Conservation (phyloP, 2,113 vertebrate genomes). For the Antechinus stuartii region DNA sequence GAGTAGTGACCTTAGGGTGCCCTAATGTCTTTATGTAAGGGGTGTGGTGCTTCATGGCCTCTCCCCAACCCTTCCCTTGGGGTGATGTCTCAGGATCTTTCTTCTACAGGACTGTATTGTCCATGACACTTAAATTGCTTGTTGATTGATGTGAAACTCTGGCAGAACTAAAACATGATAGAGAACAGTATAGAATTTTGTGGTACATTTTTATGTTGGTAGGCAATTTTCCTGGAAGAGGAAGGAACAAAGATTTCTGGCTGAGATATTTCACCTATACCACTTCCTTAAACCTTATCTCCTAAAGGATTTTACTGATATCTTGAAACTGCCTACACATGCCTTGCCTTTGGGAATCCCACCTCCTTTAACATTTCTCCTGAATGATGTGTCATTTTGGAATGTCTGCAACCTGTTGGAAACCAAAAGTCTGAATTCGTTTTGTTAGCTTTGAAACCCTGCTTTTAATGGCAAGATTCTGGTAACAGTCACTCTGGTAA, state of each 20-base stretch:
- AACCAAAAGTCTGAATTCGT: not conserved
- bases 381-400: not conserved
- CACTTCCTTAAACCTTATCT: not conserved
- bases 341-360: not conserved
- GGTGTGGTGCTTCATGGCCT: not conserved
- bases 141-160: not conserved
- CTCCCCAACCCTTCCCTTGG: not conserved
- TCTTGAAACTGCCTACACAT: not conserved
- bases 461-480: not conserved
- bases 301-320: not conserved
- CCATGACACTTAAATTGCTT: constrained; percentile 19
- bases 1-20: not conserved
- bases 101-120: not conserved
- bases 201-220: not conserved
- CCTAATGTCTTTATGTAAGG: not conserved
- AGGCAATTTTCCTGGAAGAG: not conserved
- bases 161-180: not conserved
- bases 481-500: not conserved
- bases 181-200: not conserved
- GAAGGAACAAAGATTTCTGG: not conserved
- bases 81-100: not conserved
- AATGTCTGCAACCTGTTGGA: not conserved
- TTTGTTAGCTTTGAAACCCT: not conserved
- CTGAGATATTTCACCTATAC: not conserved
- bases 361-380: not conserved